Conservation (phyloP, 2,888 invertebrate species). For the Theretra japonica region DNA sequence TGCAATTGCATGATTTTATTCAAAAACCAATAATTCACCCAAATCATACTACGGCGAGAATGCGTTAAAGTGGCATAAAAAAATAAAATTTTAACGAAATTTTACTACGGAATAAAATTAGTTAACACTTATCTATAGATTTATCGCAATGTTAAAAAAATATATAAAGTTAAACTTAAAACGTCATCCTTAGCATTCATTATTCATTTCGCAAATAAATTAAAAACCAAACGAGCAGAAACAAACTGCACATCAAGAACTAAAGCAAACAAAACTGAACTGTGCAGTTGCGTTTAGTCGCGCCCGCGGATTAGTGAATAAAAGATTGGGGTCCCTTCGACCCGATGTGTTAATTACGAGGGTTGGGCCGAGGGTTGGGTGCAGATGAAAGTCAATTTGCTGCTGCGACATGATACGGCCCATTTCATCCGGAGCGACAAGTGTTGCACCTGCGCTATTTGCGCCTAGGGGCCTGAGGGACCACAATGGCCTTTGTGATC, state of each 20-base stretch:
- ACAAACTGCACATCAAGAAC: constrained; percentile 48
- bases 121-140: no score
- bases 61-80: no score
- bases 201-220: constrained; percentile 27
- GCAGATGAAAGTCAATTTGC: constrained; percentile 87
- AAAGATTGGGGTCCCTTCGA: constrained; percentile 75
- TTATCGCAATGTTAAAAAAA: no score
- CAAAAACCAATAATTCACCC: no score
- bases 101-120: no score
- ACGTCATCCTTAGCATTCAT: background rate
- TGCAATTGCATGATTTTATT: no score
- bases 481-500: constrained; percentile 63
- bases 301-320: constrained; percentile 83
- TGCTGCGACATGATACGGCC: constrained; percentile 87
- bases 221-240: constrained; percentile 37
- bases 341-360: constrained; percentile 84
- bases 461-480: constrained; percentile 47
- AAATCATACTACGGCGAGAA: no score
- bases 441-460: constrained; percentile 82
- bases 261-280: constrained; percentile 40
- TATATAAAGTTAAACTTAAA: no score
- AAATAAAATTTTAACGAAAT: no score
- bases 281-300: constrained; percentile 74
- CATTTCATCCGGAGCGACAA: constrained; percentile 85
- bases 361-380: constrained; percentile 77